Conservation (phyloP, 2,797 vertebrate species). For the Fundulus diaphanus region DNA sequence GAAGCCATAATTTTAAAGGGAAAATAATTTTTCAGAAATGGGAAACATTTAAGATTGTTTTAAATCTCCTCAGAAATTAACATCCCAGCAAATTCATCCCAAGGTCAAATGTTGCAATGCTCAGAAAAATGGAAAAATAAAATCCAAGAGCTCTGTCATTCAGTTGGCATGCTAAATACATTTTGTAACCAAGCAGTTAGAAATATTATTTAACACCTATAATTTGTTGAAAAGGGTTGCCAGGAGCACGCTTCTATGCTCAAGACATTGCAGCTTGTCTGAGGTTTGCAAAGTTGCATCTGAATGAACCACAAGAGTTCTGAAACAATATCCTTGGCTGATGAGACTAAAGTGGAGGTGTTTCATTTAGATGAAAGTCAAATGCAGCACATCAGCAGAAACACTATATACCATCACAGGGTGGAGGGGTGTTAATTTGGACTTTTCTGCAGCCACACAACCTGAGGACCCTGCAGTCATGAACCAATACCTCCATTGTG, state of each 20-base stretch:
- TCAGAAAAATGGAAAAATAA: neutral
- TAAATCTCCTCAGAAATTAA: neutral
- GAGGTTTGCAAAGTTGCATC: neutral
- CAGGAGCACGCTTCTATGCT: no score
- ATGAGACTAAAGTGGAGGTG: neutral
- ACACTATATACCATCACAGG: neutral
- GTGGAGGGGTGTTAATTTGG: neutral
- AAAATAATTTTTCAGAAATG: neutral
- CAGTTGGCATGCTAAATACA: neutral
- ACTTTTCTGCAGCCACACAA: neutral
- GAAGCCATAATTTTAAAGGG: neutral
- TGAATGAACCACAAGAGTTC: neutral
- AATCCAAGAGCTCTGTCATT: neutral
- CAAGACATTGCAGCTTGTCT: no score
- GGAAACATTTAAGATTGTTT: neutral
- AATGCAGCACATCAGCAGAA: neutral
- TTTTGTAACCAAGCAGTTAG: neutral
- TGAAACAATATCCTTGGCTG: neutral
- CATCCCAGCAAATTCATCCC: neutral
- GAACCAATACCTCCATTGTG: neutral
- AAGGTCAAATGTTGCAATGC: neutral
- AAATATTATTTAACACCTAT: neutral
- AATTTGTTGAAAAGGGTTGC: neutral
- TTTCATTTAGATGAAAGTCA: neutral
- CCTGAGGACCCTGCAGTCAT: neutral